Conservation (phyloP, 2,113 vertebrate species). For the Trematocara marginatum region DNA sequence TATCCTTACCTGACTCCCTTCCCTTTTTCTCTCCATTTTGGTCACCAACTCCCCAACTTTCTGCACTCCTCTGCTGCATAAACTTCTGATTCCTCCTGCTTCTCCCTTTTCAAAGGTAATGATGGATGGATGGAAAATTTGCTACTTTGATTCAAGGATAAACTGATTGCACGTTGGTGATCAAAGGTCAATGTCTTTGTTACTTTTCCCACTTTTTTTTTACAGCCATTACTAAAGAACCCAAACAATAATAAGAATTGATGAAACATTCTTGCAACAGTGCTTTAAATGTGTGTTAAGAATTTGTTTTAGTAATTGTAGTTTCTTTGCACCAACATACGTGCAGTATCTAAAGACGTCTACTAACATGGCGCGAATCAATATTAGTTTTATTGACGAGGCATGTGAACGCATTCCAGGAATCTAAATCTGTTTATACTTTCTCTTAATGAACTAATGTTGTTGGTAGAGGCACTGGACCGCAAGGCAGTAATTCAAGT, state of each 20-base stretch:
- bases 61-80: neutral
- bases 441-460: neutral
- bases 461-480: neutral
- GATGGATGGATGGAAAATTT: neutral
- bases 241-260: neutral
- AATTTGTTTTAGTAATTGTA: neutral
- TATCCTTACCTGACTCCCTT: constrained; percentile 34
- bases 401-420: neutral
- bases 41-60: neutral
- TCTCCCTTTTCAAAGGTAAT: neutral
- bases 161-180: neutral
- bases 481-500: neutral
- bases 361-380: neutral
- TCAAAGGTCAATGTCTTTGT: neutral
- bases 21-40: neutral
- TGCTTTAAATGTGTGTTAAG: neutral
- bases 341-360: neutral
- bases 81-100: neutral
- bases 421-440: neutral
- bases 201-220: neutral
- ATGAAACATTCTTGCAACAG: neutral
- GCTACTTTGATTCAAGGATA: neutral
- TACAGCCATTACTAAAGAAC: neutral
- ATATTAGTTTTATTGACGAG: neutral
- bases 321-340: no score